Percentiles rank a stretch among this genome's conserved stretches.
Conservation (phyloP, 2,888 invertebrate species). For the Sipunculus nudus region DNA sequence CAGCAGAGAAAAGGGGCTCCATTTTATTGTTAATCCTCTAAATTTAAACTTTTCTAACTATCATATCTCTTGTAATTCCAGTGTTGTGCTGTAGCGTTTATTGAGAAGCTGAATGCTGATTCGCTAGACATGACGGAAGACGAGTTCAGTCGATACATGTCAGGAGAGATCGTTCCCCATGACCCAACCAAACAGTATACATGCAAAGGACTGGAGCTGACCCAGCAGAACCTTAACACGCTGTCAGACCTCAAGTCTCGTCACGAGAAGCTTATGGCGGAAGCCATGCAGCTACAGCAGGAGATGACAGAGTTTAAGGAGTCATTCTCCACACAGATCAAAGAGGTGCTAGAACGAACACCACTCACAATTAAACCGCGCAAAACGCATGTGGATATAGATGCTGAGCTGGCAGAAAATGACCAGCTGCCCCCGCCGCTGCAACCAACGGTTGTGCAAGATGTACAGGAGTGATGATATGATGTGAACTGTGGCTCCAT, state of each 20-base stretch:
- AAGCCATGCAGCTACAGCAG: constrained; percentile 74
- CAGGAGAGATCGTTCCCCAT: constrained; percentile 87
- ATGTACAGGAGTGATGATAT: no score
- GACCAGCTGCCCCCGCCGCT: constrained; percentile 71
- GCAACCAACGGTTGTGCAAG: constrained; percentile 65
- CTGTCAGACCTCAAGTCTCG: constrained; percentile 76
- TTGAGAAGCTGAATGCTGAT: constrained; percentile 93
- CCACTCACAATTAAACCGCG: constrained; percentile 69
- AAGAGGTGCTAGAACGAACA: constrained; percentile 77
- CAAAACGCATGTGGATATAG: constrained; percentile 72
- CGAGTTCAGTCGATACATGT: constrained; percentile 94
- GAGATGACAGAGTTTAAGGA: constrained; percentile 81
- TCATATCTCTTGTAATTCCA: constrained; percentile 67
- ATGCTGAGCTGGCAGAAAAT: constrained; percentile 71
- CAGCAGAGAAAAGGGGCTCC: no score
- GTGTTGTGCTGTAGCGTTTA: constrained; percentile 98
- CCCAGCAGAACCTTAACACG: constrained; percentile 80
- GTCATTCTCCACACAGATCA: constrained; percentile 78
- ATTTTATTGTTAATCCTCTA: background rate
- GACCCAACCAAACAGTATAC: constrained; percentile 75
- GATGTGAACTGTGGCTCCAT: no score
- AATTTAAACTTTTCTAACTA: background rate
- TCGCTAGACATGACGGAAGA: constrained; percentile 89
- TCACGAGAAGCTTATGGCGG: constrained; percentile 73
- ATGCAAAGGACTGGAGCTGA: constrained; percentile 78